Conservation (phyloP, 2,888 invertebrate genomes). For the Cistogaster globosa region DNA sequence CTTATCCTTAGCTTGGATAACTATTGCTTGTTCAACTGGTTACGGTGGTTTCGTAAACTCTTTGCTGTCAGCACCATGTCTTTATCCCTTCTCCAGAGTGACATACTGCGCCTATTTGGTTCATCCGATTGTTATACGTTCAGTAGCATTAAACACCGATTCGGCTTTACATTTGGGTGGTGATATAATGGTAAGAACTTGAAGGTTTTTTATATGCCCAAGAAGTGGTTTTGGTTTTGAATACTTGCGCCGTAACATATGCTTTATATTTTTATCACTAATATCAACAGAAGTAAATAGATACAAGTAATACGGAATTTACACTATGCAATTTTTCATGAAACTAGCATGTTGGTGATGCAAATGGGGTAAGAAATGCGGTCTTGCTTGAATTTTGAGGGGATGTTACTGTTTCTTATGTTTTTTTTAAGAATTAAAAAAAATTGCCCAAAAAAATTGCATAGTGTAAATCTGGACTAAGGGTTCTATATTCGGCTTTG, state of each 20-base stretch:
- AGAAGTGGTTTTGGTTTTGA: neutral
- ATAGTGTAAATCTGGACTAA: too few relatives aligned
- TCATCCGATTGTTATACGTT: slow-evolving; percentile 91
- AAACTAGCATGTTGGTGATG: too few relatives aligned
- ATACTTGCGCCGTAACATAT: neutral
- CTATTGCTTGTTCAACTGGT: slow-evolving; percentile 92
- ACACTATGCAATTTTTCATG: too few relatives aligned
- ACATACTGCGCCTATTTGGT: slow-evolving; percentile 94
- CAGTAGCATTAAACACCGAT: slow-evolving; percentile 91
- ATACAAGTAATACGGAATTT: too few relatives aligned
- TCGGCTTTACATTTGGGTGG: slow-evolving; percentile 92
- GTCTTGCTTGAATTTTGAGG: too few relatives aligned
- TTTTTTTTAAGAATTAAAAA: too few relatives aligned
- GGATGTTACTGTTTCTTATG: too few relatives aligned
- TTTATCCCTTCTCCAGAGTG: slow-evolving; percentile 93
- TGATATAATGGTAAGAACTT: slow-evolving; percentile 87
- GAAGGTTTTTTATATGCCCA: neutral
- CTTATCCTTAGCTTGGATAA: slow-evolving; percentile 91
- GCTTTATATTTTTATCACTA: neutral
- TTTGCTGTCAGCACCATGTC: slow-evolving; percentile 88
- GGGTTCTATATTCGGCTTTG: too few relatives aligned
- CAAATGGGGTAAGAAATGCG: too few relatives aligned
- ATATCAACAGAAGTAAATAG: too few relatives aligned
- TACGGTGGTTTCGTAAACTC: slow-evolving; percentile 91
- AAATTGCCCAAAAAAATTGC: too few relatives aligned